Evolutionary conservation across 2,797 vertebrate species (phyloP).

Genomic region (Myoxocephalus aenaeus): DNA sequence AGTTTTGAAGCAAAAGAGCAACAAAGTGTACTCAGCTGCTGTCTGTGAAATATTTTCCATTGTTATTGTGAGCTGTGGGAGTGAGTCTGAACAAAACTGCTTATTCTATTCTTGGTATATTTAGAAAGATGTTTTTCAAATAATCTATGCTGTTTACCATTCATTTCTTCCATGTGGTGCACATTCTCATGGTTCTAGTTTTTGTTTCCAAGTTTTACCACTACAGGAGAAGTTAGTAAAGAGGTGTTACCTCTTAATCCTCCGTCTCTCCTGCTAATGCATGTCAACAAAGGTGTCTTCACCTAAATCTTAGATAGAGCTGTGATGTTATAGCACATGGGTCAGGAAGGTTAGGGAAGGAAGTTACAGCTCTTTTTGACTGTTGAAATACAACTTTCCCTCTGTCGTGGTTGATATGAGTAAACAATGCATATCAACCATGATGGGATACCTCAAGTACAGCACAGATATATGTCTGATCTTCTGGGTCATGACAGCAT

Average conservation of each 20-base stretch:
- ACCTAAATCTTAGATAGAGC: conserved; percentile 30
- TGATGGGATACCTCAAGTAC: not conserved
- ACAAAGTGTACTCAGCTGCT: conserved; percentile 14
- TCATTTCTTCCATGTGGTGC: conserved; percentile 20
- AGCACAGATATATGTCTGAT: not conserved
- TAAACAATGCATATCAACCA: not conserved
- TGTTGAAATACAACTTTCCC: not conserved
- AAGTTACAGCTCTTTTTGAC: conserved; percentile 3
- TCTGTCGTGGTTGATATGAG: not conserved
- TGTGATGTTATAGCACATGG: conserved; percentile 17
- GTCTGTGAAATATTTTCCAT: conserved; percentile 42
- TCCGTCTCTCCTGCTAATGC: conserved; percentile 15
- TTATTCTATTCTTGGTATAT: conserved; percentile 30
- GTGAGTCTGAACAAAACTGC: conserved; percentile 1
- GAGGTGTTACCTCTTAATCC: conserved; percentile 14
- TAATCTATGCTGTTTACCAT: conserved; percentile 16
- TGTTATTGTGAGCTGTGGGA: conserved; percentile 35
- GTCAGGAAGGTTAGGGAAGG: conserved; percentile 20
- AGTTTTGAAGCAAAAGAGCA: conserved; percentile 17
- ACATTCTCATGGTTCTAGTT: conserved; percentile 23
- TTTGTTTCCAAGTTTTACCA: conserved; percentile 41
- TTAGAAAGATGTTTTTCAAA: conserved; percentile 26
- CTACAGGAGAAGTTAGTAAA: conserved; percentile 17
- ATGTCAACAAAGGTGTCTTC: conserved; percentile 42
- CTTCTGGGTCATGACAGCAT: not conserved